Percentiles rank a stretch among this genome's conserved stretches.
Evolutionary conservation across 2,888 invertebrate genomes (phyloP).

Genomic region (Linyphia triangularis): DNA sequence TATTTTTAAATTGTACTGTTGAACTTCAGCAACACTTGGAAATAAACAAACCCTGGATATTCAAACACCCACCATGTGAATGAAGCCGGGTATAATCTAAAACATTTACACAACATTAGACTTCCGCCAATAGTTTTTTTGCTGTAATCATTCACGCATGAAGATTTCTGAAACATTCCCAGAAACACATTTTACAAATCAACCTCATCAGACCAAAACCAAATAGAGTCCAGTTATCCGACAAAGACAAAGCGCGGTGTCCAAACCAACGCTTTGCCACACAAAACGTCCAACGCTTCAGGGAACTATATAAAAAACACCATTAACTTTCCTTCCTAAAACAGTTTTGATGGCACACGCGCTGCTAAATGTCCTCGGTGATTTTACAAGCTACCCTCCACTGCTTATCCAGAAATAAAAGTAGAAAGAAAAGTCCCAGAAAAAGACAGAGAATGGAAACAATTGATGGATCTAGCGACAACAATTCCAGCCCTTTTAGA

Average conservation of each 20-base stretch:
- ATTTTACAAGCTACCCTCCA: constrained; percentile 19
- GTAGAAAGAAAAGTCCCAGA: neutral
- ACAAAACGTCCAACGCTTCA: too few species aligned
- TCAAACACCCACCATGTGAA: too few species aligned
- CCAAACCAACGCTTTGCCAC: neutral
- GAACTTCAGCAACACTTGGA: neutral
- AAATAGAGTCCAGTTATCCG: neutral
- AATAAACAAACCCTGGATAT: neutral
- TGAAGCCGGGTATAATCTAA: neutral
- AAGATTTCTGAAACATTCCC: neutral
- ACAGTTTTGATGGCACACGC: neutral
- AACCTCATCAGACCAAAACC: neutral
- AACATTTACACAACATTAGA: neutral
- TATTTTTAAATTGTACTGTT: neutral
- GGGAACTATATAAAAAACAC: neutral
- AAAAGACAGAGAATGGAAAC: neutral
- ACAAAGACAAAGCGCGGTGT: neutral
- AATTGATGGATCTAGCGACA: constrained; percentile 66
- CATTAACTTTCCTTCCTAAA: neutral
- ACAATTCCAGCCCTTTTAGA: constrained; percentile 50
- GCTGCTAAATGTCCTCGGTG: neutral
- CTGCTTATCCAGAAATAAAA: neutral
- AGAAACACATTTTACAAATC: neutral
- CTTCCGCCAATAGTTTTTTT: neutral
- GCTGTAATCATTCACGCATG: neutral